Evolutionary conservation across 1,140 invertebrate species (phyloP).

Genomic region (Aphelenchoides besseyi): DNA sequence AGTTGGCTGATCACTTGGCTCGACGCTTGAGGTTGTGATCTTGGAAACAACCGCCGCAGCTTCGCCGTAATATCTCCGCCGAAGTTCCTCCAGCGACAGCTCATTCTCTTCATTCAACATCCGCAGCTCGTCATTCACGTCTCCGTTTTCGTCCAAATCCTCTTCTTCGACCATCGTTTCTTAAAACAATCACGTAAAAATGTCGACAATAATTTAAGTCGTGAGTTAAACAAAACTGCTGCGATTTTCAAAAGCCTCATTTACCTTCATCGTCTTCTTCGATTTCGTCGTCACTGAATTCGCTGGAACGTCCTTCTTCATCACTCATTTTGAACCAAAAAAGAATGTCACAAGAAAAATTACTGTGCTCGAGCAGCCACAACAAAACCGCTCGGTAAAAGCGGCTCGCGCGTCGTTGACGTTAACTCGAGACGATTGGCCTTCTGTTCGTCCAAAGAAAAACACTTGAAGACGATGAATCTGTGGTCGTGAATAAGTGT

Average conservation of each 20-base stretch:
- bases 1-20: background rate
- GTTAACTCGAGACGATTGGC: no score
- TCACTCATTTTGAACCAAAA: slow-evolving; percentile 24
- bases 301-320: slow-evolving; percentile 17
- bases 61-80: slow-evolving; percentile 33
- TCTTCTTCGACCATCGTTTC: slow-evolving; percentile 39
- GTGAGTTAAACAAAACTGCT: background rate
- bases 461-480: no score
- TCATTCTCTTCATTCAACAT: slow-evolving; percentile 34
- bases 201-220: background rate
- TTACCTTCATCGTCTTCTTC: slow-evolving; percentile 28
- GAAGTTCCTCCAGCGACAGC: slow-evolving; percentile 39
- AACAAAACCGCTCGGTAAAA: no score
- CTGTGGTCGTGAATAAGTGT: no score
- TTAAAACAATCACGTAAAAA: slow-evolving; percentile 21
- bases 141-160: slow-evolving; percentile 14
- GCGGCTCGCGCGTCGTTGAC: no score
- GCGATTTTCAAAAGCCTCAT: background rate
- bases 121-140: slow-evolving; percentile 29
- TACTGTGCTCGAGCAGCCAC: no score
- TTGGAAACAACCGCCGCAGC: background rate
- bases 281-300: slow-evolving; percentile 21
- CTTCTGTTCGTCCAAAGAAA: no score
- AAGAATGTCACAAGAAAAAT: no score
- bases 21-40: background rate